Base-by-base conservation (phyloP, 1,140 invertebrate species). In the Neuroterus valhalla region DNA sequence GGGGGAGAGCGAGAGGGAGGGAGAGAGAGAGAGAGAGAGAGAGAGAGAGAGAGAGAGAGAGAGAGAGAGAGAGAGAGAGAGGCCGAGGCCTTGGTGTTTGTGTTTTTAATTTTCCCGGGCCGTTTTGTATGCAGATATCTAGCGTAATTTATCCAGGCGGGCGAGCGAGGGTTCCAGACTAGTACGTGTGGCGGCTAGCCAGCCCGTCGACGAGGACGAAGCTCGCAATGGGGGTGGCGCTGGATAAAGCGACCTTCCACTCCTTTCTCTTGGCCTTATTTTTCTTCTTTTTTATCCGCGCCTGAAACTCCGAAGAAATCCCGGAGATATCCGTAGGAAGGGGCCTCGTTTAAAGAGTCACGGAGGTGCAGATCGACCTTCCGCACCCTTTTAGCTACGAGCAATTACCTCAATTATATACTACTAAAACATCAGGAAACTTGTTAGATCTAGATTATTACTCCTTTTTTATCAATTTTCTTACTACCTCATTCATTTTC, bases 61-160 rank as follows among this genome's bases (percentile, higher is more conserved):
- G n/a, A n/a, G n/a, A n/a, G n/a, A n/a, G n/a, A n/a, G n/a, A n/a
- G n/a, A n/a, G n/a, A n/a, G 50, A 44, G 42, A 62, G 77, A 67
- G 38, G 38, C 12, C 6, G 45, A 44, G 48, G 68, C 26, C 55
- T 76, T 55, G 75, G 75, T 83, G 82, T 85, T 85, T 83, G 83
- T 84, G 79, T 83, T 85, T 85, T 85, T 85, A 84, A 85, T 85
- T 85, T 85, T 85, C 80, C 80, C 66, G 52, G 74, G 17, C 78
- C 81, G 82, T 84, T 85, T 84, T 85, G 81, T 85, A 85, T 85
- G 82, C 82, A 84, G 83, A 84, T 85, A 85, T 84, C 83, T 84
- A 78, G 81, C 77, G 83, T 84, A 84, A 85, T 85, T 85, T 84
- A 85, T 83, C 81, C 80, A 71, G 19, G 76, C n/a, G 68, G 62